Percentiles rank a stretch among this genome's conserved stretches.
Evolutionary conservation across 2,888 invertebrate genomes (phyloP).

Genomic region (Phaedon cochleariae): DNA sequence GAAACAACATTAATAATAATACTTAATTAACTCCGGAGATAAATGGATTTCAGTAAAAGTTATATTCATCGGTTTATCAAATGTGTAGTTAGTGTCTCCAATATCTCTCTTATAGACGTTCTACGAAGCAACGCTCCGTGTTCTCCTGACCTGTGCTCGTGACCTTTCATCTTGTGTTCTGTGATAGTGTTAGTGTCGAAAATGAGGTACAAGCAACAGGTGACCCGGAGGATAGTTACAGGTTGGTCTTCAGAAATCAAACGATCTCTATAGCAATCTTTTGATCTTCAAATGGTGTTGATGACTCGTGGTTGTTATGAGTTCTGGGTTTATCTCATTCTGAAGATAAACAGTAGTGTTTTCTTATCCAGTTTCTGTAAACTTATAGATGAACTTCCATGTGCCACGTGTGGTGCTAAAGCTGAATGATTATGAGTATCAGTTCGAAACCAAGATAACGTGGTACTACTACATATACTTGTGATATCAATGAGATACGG

Average conservation of each 20-base stretch:
- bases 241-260: constrained; percentile 23
- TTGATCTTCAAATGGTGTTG: background rate
- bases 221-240: constrained; percentile 49
- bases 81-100: constrained; percentile 43
- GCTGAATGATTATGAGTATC: background rate
- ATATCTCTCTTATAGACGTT: constrained; percentile 34
- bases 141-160: constrained; percentile 44
- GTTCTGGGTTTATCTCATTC: background rate
- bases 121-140: constrained; percentile 38
- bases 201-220: constrained; percentile 53
- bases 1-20: constrained; percentile 32
- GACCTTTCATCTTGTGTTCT: constrained; percentile 35
- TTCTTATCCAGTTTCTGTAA: background rate
- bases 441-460: too few species aligned
- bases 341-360: background rate
- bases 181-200: constrained; percentile 29
- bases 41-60: constrained; percentile 46
- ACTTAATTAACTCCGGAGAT: constrained; percentile 43
- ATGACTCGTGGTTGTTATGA: background rate
- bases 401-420: background rate
- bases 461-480: too few species aligned
- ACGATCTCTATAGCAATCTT: too few species aligned
- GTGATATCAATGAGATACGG: too few species aligned
- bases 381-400: background rate
- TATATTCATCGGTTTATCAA: constrained; percentile 47